Conservation (phyloP, 2,113 vertebrate genomes). For the Oxyruncus cristatus region DNA sequence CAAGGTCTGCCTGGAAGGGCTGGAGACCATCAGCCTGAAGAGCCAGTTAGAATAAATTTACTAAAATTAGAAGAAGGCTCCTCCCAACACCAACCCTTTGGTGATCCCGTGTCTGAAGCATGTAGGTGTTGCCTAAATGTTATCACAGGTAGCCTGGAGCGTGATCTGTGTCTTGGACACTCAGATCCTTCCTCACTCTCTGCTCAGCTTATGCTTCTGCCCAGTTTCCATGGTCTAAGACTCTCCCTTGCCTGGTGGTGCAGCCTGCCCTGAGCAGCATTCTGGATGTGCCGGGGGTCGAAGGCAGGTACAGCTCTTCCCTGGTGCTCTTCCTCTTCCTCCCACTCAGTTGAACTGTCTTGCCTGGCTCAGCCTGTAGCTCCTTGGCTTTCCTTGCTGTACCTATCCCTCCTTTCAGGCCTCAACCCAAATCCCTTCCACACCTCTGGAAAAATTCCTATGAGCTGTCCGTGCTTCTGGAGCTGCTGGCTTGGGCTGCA, state of each 20-base stretch:
- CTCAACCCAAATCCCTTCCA: not conserved
- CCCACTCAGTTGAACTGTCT: not conserved
- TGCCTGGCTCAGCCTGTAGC: not conserved
- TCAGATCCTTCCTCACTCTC: not conserved
- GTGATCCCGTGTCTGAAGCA: not conserved
- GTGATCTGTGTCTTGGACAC: not conserved
- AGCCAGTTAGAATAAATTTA: not conserved
- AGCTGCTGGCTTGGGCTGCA: not conserved
- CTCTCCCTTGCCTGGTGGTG: not conserved
- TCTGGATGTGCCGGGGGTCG: fast-evolving
- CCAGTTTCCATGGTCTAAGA: not conserved
- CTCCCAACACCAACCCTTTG: not conserved
- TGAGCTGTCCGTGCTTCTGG: not conserved
- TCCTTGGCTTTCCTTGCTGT: not conserved
- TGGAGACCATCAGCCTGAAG: not conserved
- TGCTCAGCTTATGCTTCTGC: not conserved
- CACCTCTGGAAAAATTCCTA: not conserved
- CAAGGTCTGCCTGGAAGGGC: not conserved
- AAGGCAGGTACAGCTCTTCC: not conserved
- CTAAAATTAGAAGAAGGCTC: not conserved
- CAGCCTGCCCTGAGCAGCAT: not conserved
- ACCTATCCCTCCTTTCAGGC: not conserved
- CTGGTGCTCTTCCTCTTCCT: not conserved
- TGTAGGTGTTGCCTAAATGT: not conserved
- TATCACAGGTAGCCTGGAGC: not conserved